phyloP scores from a whole-genome alignment of 2,888 invertebrate genomes.

The Aphodius granarius region DNA sequence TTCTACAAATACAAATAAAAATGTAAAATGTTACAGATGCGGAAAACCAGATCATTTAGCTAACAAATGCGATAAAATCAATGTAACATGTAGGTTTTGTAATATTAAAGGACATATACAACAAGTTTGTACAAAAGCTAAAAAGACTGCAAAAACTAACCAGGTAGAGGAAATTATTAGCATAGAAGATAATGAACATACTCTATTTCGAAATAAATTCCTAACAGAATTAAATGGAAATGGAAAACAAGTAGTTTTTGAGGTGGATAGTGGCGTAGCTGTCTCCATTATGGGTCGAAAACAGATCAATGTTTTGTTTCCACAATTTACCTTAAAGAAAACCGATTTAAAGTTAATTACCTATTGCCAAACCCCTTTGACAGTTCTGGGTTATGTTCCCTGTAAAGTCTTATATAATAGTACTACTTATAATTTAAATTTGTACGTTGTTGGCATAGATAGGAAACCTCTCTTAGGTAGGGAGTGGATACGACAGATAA shows the following conservation, averaged over 20 bases:
- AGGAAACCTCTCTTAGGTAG: constrained; percentile 36
- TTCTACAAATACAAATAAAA: constrained; percentile 9
- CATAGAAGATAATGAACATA: constrained; percentile 24
- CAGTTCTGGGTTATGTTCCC: constrained; percentile 27
- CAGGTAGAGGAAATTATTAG: constrained; percentile 13
- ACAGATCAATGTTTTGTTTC: constrained; percentile 11
- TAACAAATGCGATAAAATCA: constrained; percentile 12
- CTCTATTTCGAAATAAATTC: no score
- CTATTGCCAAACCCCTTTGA: constrained; percentile 26
- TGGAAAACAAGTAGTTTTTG: constrained; percentile 23
- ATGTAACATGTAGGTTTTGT: constrained; percentile 25
- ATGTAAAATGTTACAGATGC: constrained; percentile 21
- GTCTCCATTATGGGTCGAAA: constrained; percentile 24
- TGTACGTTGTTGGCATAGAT: constrained; percentile 32
- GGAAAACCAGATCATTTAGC: constrained; percentile 21
- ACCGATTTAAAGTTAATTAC: constrained; percentile 26
- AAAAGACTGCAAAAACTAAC: constrained; percentile 14
- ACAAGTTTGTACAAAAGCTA: constrained; percentile 22
- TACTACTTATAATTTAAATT: constrained; percentile 22
- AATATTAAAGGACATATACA: constrained; percentile 27
- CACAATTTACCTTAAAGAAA: neutral
- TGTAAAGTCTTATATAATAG: constrained; percentile 17
- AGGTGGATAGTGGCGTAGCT: constrained; percentile 35
- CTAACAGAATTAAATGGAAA: constrained; percentile 19
- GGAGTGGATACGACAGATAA: constrained; percentile 36